A percentile compares a stretch with the other conserved stretches of the same genome.
Evolutionary conservation across 2,888 invertebrate species (phyloP).

Genomic region (Watsonalla cultraria): DNA sequence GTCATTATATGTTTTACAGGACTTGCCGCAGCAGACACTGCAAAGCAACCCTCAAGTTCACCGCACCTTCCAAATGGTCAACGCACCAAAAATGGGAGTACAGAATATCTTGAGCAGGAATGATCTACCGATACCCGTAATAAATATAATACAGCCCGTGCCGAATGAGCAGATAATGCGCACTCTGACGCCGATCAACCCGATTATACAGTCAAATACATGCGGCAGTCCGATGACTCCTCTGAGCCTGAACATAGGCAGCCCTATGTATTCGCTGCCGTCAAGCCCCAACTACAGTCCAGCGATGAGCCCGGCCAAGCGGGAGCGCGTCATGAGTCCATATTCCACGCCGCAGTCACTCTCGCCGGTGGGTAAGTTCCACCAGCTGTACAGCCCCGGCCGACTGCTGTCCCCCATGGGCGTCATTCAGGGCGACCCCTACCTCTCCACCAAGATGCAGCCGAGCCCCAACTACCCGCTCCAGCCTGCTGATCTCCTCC

Average conservation of each 20-base stretch:
- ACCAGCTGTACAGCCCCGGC: slow-evolving; percentile 50
- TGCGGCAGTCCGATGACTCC: slow-evolving; percentile 51
- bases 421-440: slow-evolving; percentile 60
- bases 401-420: slow-evolving; percentile 49
- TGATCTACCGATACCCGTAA: slow-evolving; percentile 48
- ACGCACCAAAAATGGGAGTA: slow-evolving; percentile 28
- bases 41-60: slow-evolving; percentile 32
- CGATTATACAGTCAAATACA: neutral
- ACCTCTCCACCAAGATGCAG: slow-evolving; percentile 63
- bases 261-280: slow-evolving; percentile 60
- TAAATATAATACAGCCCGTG: slow-evolving; percentile 48
- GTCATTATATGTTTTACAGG: slow-evolving; percentile 46
- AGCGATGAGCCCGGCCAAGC: slow-evolving; percentile 57
- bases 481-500: slow-evolving; percentile 45
- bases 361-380: slow-evolving; percentile 56
- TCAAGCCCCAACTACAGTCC: slow-evolving; percentile 64
- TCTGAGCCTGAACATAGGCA: slow-evolving; percentile 52
- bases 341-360: slow-evolving; percentile 62
- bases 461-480: slow-evolving; percentile 52
- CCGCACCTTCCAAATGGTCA: slow-evolving; percentile 41
- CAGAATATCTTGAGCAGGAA: slow-evolving; percentile 29
- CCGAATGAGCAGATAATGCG: slow-evolving; percentile 39
- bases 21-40: slow-evolving; percentile 36
- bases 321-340: slow-evolving; percentile 54
- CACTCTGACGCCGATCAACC: slow-evolving; percentile 15